Evolutionary conservation across 2,113 vertebrate species (phyloP).

Genomic region (Stigmatopora argus): DNA sequence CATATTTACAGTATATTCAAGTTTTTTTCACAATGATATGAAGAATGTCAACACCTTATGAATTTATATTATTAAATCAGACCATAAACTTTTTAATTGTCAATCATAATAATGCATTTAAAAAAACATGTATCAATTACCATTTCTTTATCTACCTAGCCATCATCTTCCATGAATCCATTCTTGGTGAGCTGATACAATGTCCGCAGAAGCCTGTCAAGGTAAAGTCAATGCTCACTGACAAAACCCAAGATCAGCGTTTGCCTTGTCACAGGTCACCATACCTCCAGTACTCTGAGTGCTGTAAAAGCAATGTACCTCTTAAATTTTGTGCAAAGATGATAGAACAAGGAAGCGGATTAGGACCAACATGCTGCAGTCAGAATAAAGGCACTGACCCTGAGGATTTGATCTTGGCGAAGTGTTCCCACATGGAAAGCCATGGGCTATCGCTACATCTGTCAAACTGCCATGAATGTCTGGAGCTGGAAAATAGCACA

Average conservation of each 20-base stretch:
- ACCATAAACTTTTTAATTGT: not conserved
- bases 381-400: conserved; percentile 9
- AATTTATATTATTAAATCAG: too few species aligned
- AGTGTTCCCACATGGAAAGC: conserved; percentile 58
- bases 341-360: conserved; percentile 40
- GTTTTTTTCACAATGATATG: too few species aligned
- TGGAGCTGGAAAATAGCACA: conserved; percentile 88
- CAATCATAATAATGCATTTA: not conserved
- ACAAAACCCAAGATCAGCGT: not conserved
- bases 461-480: conserved; percentile 86
- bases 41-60: too few species aligned
- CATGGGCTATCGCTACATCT: conserved; percentile 78
- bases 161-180: conserved; percentile 74
- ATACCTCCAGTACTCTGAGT: conserved; percentile 1
- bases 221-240: not conserved
- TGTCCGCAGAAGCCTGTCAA: not conserved
- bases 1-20: too few species aligned
- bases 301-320: conserved; percentile 38
- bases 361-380: conserved; percentile 29
- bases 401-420: conserved; percentile 13
- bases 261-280: not conserved
- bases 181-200: conserved; percentile 57
- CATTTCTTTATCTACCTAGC: conserved; percentile 61
- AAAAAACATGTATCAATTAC: not conserved
- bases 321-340: conserved; percentile 18